Base-by-base conservation (phyloP, 1,140 invertebrate genomes). In the Drosophila lini region DNA sequence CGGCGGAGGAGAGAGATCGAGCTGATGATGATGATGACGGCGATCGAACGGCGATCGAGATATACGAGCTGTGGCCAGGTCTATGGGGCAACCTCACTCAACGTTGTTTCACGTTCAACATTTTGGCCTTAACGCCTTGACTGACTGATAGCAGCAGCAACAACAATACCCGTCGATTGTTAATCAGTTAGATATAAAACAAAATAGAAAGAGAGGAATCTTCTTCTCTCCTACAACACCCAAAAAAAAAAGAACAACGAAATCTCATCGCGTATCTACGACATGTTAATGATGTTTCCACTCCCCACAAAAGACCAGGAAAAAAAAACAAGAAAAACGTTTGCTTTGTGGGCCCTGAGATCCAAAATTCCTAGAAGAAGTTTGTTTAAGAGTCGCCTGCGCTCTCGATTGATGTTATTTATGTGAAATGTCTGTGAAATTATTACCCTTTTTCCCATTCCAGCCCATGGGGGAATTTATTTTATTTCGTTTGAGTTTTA, bases 171-270 rank as follows among this genome's bases (percentile, higher is more conserved):
- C 79, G 69, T 81, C 82, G 82, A 86, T 86, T 86, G 82, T 86
- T 86, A 86, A 86, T 88, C 82, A 86, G 83, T 88, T 86, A 86
- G 83, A 86, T 88, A 86, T 86, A 86, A 86, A 86, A 88, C 82
- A 88, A 88, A 86, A 88, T 86, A 86, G 19, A 81, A 63, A 50
- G 50, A 71, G 50, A 65, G 69, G 64, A 68, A 81, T 76, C 82
- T 52, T 67, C 68, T 22, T 65, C 60, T 52, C 59, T 61, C 65
- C 65, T 69, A 69, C 62, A 67, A 67, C 61, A 45, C 52, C 61
- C 45, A 28, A 38, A 69, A 69, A 47, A 47, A 64, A 61, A 48
- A 58, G 67, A 83, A 83, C 81, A 82, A 61, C 71, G 67, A 78
- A 73, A 83, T 83, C 81, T 83, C 81, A 76, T 74, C 81, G 77